Evolutionary conservation across 2,113 vertebrate species (phyloP), one percentile per base, ranked within the genome.

Genomic region (Hippocampus zosterae): DNA sequence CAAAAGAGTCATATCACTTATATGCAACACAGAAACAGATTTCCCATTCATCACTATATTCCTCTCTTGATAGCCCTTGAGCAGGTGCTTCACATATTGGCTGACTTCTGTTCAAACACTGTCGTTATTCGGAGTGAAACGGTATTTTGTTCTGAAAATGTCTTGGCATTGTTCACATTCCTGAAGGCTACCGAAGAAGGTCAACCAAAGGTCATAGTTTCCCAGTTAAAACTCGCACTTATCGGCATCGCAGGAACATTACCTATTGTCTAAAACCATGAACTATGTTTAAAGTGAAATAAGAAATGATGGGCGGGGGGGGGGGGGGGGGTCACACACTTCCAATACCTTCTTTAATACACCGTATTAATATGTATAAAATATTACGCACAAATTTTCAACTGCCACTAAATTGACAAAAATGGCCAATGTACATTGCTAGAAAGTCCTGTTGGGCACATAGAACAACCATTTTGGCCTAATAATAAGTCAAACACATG

Each of bases 161-260:
- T 40, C 3, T 63, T 50, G 59, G 57, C 46, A 70, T 70, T 55
- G 5, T 75, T 78, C 64, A 50, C 69, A 79, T 75, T 79, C 77
- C 61, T 75, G 37, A 15, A n/a, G 29, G 12, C n/a, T 41, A 40
- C 21, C 69, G 6, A 44, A 44, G 42, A 44, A 44, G 42, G 42
- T 44, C 42, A 44, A 37, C 33, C 42, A 55, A 70, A 71, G 52
- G 16, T 59, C 67, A 67, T 56, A 48, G 21, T 55, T 27, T 7
- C 44, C 18, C 60, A 53, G 5, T 15, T 40, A 11, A 5, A 61
- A 8, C 67, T n/a, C 21, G 21, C 42, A 60, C 29, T 6, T 11
- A 33, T 40, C 60, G 8, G 19, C 33, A 41, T 37, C 7, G 1
- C 19, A n/a, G 2, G 10, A n/a, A 40, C 18, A 21, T 8, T 40